A percentile compares a stretch with the other conserved stretches of the same genome.
Evolutionary conservation across 2,888 invertebrate species (phyloP).

Genomic region (Latheticus oryzae): DNA sequence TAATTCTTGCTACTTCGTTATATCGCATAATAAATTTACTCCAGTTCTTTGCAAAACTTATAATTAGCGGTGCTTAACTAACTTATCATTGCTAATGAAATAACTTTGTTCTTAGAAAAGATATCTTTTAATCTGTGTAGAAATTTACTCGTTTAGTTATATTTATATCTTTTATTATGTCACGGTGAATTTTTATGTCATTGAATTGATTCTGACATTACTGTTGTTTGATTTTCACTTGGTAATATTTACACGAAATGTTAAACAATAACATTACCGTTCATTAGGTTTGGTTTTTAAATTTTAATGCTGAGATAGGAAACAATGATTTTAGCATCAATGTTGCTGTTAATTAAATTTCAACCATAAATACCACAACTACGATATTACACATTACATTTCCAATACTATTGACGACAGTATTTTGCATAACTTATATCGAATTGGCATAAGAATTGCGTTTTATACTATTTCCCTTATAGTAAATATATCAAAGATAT

Average conservation of each 20-base stretch:
- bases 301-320: no score
- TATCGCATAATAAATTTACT: conserved; percentile 36
- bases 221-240: no score
- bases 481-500: conserved; percentile 10
- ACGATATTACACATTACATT: no score
- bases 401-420: neutral
- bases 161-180: conserved; percentile 15
- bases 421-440: conserved; percentile 1
- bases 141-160: conserved; percentile 20
- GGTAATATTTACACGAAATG: no score
- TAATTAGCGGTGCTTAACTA: conserved; percentile 29
- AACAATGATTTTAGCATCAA: no score
- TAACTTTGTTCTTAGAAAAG: conserved; percentile 25
- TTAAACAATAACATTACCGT: no score
- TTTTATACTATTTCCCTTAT: conserved; percentile 4
- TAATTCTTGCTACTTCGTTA: conserved; percentile 35
- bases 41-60: conserved; percentile 32
- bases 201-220: no score
- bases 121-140: conserved; percentile 21
- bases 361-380: conserved; percentile 8
- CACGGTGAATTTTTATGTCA: conserved; percentile 11
- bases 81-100: conserved; percentile 35
- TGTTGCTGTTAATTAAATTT: conserved; percentile 16
- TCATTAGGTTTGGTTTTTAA: no score
- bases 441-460: neutral